Percentiles rank a stretch among this genome's conserved stretches.
Evolutionary conservation across 2,888 invertebrate genomes (phyloP).

Genomic region (Caenorhabditis sp.): DNA sequence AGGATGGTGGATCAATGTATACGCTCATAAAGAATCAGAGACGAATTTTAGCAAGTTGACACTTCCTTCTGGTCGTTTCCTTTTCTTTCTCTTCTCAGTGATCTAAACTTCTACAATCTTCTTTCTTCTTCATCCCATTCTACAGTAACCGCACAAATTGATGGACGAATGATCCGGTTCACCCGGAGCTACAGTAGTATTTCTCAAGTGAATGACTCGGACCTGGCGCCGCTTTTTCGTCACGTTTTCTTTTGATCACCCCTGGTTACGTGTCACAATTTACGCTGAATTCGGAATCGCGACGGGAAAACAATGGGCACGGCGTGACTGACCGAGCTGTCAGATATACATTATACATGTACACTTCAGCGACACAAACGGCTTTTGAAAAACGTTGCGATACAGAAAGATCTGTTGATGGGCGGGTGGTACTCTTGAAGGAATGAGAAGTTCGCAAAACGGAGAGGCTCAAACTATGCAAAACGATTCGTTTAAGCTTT

Average conservation of each 20-base stretch:
- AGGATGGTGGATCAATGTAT: too few species aligned
- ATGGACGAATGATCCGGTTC: neutral
- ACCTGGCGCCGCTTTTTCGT: neutral
- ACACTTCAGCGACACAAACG: slow-evolving; percentile 8
- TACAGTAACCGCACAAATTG: neutral
- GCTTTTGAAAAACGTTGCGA: neutral
- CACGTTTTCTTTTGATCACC: slow-evolving; percentile 20
- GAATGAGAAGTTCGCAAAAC: neutral
- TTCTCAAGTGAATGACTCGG: neutral
- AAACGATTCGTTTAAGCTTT: neutral
- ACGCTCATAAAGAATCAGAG: too few species aligned
- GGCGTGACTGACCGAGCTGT: neutral
- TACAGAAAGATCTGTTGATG: neutral
- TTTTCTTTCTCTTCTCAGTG: too few species aligned
- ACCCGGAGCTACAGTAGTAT: slow-evolving; percentile 14
- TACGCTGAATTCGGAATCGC: slow-evolving; percentile 4
- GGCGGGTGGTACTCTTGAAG: neutral
- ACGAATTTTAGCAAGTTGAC: too few species aligned
- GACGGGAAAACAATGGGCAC: neutral
- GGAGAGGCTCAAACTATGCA: neutral
- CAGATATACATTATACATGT: slow-evolving; percentile 7
- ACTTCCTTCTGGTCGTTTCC: too few species aligned
- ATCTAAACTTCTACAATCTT: too few species aligned
- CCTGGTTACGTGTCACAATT: slow-evolving; percentile 8
- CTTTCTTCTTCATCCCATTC: neutral